phyloP scores from a whole-genome alignment of 2,797 vertebrate genomes.

The Lithobates pipiens region DNA sequence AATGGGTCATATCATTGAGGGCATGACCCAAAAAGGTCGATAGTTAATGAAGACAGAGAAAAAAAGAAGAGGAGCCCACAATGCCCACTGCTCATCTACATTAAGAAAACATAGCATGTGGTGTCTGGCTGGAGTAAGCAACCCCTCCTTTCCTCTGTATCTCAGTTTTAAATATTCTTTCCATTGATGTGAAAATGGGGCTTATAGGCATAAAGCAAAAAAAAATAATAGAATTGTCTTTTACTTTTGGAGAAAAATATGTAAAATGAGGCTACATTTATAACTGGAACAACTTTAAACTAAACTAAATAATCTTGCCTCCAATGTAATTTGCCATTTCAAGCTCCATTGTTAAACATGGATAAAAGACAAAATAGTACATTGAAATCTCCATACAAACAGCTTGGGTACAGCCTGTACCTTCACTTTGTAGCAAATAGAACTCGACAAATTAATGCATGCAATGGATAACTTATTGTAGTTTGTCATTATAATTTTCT shows the following conservation, averaged over 20 bases:
- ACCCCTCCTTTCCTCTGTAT: no score
- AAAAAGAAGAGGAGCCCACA: no score
- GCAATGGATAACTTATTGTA: conserved; percentile 3
- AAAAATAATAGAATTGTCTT: not conserved
- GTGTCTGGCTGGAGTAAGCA: no score
- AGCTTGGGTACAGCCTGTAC: not conserved
- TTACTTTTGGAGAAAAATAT: not conserved
- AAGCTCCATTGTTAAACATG: not conserved
- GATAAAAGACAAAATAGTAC: not conserved
- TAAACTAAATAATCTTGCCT: not conserved
- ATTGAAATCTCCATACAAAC: conserved; percentile 12
- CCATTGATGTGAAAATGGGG: no score
- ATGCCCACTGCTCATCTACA: no score
- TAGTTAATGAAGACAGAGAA: no score
- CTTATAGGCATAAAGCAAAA: not conserved
- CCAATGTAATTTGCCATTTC: not conserved
- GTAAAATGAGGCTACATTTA: not conserved
- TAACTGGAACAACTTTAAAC: not conserved
- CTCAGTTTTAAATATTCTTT: no score
- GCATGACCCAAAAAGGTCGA: no score
- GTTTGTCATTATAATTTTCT: not conserved
- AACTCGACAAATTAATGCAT: not conserved
- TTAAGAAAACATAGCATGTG: no score
- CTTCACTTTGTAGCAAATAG: not conserved
- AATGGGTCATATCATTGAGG: no score